Percentiles rank a stretch among this genome's conserved stretches.
Conservation (phyloP, 1,140 invertebrate species). For the Cydia pomonella region DNA sequence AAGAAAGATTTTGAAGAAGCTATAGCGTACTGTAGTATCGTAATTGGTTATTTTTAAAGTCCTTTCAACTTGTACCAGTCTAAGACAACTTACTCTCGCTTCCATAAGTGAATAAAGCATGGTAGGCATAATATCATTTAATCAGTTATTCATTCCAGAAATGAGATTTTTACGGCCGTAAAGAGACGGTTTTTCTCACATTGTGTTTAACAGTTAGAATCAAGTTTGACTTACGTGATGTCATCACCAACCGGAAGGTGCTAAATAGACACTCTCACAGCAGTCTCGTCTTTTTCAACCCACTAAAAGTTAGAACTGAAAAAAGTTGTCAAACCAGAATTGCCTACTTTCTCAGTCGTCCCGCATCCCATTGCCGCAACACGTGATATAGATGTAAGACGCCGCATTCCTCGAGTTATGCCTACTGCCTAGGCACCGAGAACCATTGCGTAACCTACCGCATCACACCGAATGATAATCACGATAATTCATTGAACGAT, state of each 20-base stretch:
- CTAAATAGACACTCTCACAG: constrained; percentile 8
- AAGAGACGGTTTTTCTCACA: not conserved
- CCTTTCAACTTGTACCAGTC: not conserved
- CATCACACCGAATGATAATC: constrained; percentile 37
- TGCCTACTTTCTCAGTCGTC: constrained; percentile 11
- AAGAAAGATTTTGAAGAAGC: too few relatives aligned
- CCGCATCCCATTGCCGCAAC: constrained; percentile 9
- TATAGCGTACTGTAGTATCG: too few relatives aligned
- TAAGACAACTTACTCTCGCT: constrained; percentile 7
- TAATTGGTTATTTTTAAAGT: too few relatives aligned
- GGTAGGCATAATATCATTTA: too few relatives aligned
- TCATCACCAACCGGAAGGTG: not conserved
- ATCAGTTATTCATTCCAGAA: too few relatives aligned
- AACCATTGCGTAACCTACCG: constrained; percentile 36
- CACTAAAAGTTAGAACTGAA: not conserved
- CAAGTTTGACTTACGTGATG: not conserved
- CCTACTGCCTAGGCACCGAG: constrained; percentile 2
- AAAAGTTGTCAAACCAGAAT: constrained; percentile 11
- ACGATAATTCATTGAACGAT: constrained; percentile 40
- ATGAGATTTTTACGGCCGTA: not conserved
- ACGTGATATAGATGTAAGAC: constrained; percentile 2
- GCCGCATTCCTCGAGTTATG: constrained; percentile 14
- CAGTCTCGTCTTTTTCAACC: not conserved
- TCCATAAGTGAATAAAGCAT: not conserved
- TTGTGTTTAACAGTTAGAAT: constrained; percentile 6